Evolutionary conservation across 2,888 invertebrate species (phyloP).

Genomic region (Nymphalis c-album): DNA sequence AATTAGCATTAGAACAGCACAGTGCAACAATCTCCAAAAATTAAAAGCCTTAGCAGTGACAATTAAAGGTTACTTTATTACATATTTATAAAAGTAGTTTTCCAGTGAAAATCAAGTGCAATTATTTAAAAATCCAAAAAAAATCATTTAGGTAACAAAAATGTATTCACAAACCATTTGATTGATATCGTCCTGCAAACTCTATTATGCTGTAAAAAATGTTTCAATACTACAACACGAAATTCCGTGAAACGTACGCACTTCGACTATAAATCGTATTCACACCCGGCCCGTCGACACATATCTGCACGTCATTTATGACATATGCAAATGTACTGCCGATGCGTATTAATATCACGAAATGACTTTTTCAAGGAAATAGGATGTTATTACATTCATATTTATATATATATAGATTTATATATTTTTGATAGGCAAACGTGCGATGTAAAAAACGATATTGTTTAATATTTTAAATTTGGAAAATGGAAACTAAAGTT

Average conservation of each 20-base stretch:
- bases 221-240: conserved; percentile 18
- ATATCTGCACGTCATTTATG: conserved; percentile 48
- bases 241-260: conserved; percentile 28
- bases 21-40: too few relatives aligned
- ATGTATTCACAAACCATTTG: not conserved
- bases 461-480: not conserved
- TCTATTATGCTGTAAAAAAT: conserved; percentile 17
- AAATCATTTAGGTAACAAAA: not conserved
- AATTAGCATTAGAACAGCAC: too few relatives aligned
- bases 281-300: conserved; percentile 29
- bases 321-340: conserved; percentile 44
- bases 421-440: too few relatives aligned
- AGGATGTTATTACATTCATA: not conserved
- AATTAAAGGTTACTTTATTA: too few relatives aligned
- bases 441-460: not conserved
- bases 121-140: not conserved
- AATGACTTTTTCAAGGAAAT: conserved; percentile 1
- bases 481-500: too few relatives aligned
- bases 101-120: too few relatives aligned
- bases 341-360: conserved; percentile 22
- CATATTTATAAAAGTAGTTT: too few relatives aligned
- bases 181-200: conserved; percentile 8
- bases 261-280: conserved; percentile 35
- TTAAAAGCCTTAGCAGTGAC: too few relatives aligned
- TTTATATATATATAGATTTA: too few relatives aligned